Percentiles rank a stretch among this genome's conserved stretches.
These are phyloP conservation scores for Metacarcinus magister DNA, from an alignment of 2,888 invertebrate species.

Conservation along the genomic window DNA sequence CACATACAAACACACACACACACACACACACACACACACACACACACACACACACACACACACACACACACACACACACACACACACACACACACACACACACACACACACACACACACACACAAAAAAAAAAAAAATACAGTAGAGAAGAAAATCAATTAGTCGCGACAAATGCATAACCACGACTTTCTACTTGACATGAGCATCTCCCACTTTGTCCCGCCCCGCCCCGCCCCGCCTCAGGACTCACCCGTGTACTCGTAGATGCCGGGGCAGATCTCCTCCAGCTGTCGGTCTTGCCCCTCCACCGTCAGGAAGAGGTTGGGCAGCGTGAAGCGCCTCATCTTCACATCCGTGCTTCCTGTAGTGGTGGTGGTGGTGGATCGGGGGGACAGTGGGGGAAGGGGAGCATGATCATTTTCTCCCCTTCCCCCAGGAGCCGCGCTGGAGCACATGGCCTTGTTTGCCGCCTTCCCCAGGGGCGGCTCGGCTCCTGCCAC, in stretches of 20 bases:
- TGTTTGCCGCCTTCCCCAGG: constrained; percentile 18
- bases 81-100: constrained; percentile 64
- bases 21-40: constrained; percentile 66
- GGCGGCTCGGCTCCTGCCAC: neutral
- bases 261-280: constrained; percentile 78
- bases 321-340: constrained; percentile 81
- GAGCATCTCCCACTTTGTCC: neutral
- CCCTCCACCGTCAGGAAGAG: constrained; percentile 82
- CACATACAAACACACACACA: constrained; percentile 66
- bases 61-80: constrained; percentile 66
- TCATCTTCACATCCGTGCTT: constrained; percentile 73
- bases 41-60: constrained; percentile 62
- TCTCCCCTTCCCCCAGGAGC: constrained; percentile 38
- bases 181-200: neutral
- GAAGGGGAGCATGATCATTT: neutral
- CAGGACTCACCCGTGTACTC: constrained; percentile 75
- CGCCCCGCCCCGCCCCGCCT: neutral
- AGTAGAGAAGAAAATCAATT: neutral
- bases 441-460: constrained; percentile 55
- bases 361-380: constrained; percentile 9
- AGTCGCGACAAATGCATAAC: neutral
- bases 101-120: constrained; percentile 46
- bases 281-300: constrained; percentile 75
- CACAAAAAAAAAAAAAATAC: neutral
- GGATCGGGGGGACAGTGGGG: neutral